phyloP scores from a whole-genome alignment of 2,888 invertebrate genomes.

The Dromius quadrimaculatus region DNA sequence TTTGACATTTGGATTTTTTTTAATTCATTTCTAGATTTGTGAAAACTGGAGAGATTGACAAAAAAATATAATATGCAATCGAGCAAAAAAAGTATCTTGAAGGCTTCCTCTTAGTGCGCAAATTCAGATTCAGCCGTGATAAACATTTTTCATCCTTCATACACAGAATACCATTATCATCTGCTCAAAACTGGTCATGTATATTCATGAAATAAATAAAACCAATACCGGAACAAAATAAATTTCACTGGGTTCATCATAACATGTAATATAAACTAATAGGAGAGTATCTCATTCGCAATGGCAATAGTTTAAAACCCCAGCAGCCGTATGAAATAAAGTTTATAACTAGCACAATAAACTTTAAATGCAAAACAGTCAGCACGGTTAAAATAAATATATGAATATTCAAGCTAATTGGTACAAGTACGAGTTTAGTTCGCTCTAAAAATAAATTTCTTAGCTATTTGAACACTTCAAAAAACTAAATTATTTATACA shows the following conservation, averaged over 20 bases:
- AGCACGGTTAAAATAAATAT: conserved; percentile 18
- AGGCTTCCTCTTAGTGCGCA: no score
- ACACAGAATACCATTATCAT: no score
- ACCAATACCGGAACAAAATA: no score
- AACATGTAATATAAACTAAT: conserved; percentile 6
- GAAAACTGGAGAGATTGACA: no score
- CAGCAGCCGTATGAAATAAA: neutral
- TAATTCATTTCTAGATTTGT: no score
- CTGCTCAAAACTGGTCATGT: no score
- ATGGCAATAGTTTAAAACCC: neutral
- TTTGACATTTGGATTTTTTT: no score
- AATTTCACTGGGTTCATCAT: conserved; percentile 8
- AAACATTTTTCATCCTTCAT: no score
- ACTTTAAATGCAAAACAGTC: conserved; percentile 3
- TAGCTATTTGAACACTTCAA: neutral
- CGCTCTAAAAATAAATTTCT: conserved; percentile 2
- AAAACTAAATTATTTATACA: conserved; percentile 2
- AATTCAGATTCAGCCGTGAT: no score
- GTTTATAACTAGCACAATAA: conserved; percentile 10
- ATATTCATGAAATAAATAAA: no score
- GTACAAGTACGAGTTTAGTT: conserved; percentile 13
- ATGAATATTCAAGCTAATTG: conserved; percentile 15
- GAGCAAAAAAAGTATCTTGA: no score
- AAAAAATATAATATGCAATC: no score
- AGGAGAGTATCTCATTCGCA: neutral